Conservation (phyloP, 2,797 vertebrate species). For the Cheirogaleus major region DNA sequence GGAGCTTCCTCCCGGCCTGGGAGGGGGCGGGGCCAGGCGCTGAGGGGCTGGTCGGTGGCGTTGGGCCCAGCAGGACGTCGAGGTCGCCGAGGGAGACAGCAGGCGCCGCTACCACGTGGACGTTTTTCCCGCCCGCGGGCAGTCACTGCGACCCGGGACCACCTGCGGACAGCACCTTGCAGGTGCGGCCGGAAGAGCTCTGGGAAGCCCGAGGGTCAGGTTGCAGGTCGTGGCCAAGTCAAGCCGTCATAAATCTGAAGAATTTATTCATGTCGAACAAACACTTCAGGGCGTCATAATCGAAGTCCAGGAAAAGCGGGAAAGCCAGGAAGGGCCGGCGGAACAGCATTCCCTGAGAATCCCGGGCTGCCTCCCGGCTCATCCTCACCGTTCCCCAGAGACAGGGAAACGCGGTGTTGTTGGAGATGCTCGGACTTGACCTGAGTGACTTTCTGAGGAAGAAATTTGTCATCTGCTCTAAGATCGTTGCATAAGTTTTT, state of each 20-base stretch:
- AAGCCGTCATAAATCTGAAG: constrained; percentile 87
- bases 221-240: constrained; percentile 90
- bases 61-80: no score
- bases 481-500: constrained; percentile 88
- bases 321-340: constrained; percentile 88
- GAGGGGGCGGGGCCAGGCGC: no score
- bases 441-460: constrained; percentile 89
- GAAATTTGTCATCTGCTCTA: constrained; percentile 86
- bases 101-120: constrained; percentile 86
- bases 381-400: constrained; percentile 90
- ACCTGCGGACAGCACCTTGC: constrained; percentile 81
- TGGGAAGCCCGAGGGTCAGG: constrained; percentile 92
- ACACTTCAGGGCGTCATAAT: constrained; percentile 84
- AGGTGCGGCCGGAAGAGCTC: constrained; percentile 86
- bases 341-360: constrained; percentile 86
- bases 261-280: constrained; percentile 86
- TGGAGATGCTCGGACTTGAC: constrained; percentile 90
- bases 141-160: constrained; percentile 84
- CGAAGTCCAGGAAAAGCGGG: constrained; percentile 86
- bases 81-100: constrained; percentile 83
- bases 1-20: neutral
- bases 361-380: constrained; percentile 87
- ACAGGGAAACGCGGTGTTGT: constrained; percentile 88
- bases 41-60: neutral
- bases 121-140: constrained; percentile 84